Percentiles rank a stretch among this genome's conserved stretches.
Conservation (phyloP, 2,113 vertebrate genomes). For the Microcebus ravelobensis region DNA sequence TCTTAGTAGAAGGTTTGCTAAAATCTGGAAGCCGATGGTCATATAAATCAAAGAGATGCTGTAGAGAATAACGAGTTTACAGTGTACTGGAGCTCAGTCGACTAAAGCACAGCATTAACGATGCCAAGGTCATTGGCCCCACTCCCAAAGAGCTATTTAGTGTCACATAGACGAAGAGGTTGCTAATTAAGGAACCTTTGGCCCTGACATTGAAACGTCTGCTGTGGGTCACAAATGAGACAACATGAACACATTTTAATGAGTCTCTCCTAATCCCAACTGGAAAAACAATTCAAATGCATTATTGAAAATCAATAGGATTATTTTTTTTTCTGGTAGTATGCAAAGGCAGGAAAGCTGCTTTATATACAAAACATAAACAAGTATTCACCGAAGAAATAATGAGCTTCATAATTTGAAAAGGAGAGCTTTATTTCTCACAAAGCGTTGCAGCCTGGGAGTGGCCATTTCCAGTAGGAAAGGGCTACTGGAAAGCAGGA, state of each 20-base stretch:
- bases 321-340: not conserved
- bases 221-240: slow-evolving; percentile 9
- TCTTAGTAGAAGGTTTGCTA: not conserved
- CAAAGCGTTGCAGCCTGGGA: no score
- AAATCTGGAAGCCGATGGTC: not conserved
- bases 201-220: not conserved
- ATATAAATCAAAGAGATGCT: not conserved
- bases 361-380: slow-evolving; percentile 21
- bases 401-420: no score
- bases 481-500: no score
- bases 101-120: not conserved
- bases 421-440: no score
- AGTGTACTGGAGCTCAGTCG: not conserved
- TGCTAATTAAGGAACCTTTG: slow-evolving; percentile 21
- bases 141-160: not conserved
- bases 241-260: slow-evolving; percentile 38
- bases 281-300: slow-evolving; percentile 36
- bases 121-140: not conserved
- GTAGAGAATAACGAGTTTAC: not conserved
- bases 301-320: slow-evolving; percentile 53
- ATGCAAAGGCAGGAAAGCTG: not conserved
- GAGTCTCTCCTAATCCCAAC: slow-evolving; percentile 9
- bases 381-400: no score
- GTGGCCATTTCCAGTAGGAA: no score
- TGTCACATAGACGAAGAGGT: not conserved